Evolutionary conservation across 1,140 invertebrate species (phyloP), one percentile per base, ranked within the genome.

Genomic region (Drosophila suzukii): DNA sequence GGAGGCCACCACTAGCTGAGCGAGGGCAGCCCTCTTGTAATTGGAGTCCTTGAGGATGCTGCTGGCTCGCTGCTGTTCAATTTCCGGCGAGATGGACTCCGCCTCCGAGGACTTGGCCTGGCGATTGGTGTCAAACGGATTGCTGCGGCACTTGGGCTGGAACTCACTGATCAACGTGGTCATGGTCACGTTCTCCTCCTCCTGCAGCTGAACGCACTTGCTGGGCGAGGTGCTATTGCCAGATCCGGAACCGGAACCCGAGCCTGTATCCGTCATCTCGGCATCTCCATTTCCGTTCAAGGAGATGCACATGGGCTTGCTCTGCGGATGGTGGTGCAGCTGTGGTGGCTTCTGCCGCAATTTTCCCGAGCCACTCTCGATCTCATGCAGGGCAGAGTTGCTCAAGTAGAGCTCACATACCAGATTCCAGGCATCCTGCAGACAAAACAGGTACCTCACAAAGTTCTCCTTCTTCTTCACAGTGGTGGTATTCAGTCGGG

Each of bases 21-120:
- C 88, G 7, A 92, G 32, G 7, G 91, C 91, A 1, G 91, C 86
- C 6, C 91, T 73, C 62, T 92, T 92, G 46, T 91, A 92, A 20
- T 92, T 92, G 4, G 84, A 92, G 12, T 92, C 96, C 94, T 97
- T 97, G 58, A 95, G 95, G 47, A 97, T 96, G 62, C 96, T 97
- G 17, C 94, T 94, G 57, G 94, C 94, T 68, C 95, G 94, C 91
- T 97, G 96, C 68, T 95, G 94, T 79, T 96, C 95, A 27, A 96
- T 95, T 84, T 97, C 96, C 6, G 95, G 95, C 24, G 94, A 95
- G 12, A 95, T 93, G 2, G 94, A 93, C 79, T 94, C 94, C 30
- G 94, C 92, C 68, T 94, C 93, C 38, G 65, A 66, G 44, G 94
- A 93, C 57, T 93, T 84, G 63, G 91, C 66, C 81, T 93, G 93